These are phyloP conservation scores for Festucalex cinctus DNA, from an alignment of 2,113 vertebrate genomes.

Conservation along the genomic window DNA sequence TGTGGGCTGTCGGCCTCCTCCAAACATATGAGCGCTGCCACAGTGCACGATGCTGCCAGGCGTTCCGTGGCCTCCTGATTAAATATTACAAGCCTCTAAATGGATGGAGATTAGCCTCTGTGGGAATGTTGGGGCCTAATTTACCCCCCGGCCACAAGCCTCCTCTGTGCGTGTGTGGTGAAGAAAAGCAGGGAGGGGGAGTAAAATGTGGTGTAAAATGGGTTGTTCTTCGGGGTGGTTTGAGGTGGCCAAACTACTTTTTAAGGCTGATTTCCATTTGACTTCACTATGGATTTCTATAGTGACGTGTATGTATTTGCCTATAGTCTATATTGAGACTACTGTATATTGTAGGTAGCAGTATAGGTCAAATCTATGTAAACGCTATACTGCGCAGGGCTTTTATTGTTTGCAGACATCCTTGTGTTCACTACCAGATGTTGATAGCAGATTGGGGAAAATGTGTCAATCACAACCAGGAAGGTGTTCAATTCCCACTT, in stretches of 20 bases:
- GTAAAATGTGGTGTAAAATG: constrained; percentile 36
- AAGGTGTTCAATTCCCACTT: constrained; percentile 22
- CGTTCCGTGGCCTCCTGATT: constrained; percentile 64
- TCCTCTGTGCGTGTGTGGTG: constrained; percentile 10
- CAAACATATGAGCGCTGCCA: constrained; percentile 65
- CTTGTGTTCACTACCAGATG: not conserved
- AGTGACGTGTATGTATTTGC: not conserved
- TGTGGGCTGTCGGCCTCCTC: constrained; percentile 55
- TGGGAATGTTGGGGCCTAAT: constrained; percentile 71
- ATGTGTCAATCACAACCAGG: not conserved
- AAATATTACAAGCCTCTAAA: constrained; percentile 74
- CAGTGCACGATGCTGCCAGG: constrained; percentile 50
- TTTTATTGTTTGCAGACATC: not conserved
- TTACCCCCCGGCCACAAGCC: constrained; percentile 56
- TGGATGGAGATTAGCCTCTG: constrained; percentile 74
- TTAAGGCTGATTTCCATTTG: not conserved
- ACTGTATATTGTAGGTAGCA: not conserved
- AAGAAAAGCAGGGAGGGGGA: constrained; percentile 11
- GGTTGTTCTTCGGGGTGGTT: constrained; percentile 21
- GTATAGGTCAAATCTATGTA: not conserved
- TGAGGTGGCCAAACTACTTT: not conserved
- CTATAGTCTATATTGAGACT: not conserved
- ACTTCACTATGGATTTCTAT: not conserved
- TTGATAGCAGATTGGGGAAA: not conserved
- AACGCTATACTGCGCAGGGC: not conserved